These are phyloP conservation scores for Heliangelus exortis DNA, from an alignment of 2,797 vertebrate species.

Conservation along the genomic window DNA sequence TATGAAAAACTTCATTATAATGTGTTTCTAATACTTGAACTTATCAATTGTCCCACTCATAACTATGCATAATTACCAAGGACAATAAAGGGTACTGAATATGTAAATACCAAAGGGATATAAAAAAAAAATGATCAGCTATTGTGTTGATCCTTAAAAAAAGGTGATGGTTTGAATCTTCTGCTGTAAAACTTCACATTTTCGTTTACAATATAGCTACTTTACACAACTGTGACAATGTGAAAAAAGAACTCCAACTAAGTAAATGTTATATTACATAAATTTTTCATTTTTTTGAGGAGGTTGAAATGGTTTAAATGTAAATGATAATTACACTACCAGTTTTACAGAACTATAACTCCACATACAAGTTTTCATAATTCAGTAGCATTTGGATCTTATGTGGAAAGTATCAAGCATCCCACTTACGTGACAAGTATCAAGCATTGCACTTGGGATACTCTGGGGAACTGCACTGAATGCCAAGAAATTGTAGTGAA, in stretches of 20 bases:
- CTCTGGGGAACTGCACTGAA: not conserved
- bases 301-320: not conserved
- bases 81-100: not conserved
- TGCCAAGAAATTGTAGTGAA: not conserved
- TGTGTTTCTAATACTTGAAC: not conserved
- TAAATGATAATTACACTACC: not conserved
- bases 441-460: not conserved
- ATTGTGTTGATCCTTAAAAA: not conserved
- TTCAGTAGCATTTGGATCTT: not conserved
- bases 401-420: not conserved
- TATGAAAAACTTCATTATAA: constrained; percentile 9
- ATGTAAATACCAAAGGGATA: not conserved
- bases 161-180: not conserved
- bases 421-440: not conserved
- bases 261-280: not conserved
- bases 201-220: not conserved
- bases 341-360: not conserved
- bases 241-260: not conserved
- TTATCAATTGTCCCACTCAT: constrained; percentile 8
- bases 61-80: constrained; percentile 6
- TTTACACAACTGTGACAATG: not conserved
- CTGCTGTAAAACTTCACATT: not conserved
- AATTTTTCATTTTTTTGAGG: not conserved
- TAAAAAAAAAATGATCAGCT: not conserved
- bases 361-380: not conserved